phyloP scores from a whole-genome alignment of 2,888 invertebrate genomes.

The Crossocerus cetratus region DNA sequence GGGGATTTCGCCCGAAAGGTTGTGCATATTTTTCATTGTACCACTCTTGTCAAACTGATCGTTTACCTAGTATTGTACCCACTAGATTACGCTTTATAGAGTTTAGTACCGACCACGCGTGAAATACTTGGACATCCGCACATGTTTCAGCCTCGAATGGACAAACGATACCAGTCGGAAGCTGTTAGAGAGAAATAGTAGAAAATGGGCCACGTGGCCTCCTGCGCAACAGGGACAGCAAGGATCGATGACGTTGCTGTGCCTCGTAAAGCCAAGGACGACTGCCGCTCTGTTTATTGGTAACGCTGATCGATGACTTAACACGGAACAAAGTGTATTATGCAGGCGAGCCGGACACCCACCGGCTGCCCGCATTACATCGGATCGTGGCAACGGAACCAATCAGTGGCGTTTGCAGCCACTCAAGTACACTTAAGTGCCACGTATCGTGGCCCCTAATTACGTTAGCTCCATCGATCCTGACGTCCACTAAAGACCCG shows the following conservation, averaged over 20 bases:
- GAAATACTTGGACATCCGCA: no score
- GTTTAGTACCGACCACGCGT: not conserved
- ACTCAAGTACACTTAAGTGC: conserved; percentile 62
- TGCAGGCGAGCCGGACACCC: conserved; percentile 29
- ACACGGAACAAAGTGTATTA: conserved; percentile 40
- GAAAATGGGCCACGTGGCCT: no score
- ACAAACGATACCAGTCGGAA: no score
- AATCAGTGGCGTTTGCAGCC: conserved; percentile 63
- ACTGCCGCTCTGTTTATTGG: conserved; percentile 18
- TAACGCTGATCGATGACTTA: conserved; percentile 30
- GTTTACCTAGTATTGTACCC: not conserved
- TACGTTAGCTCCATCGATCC: conserved; percentile 63
- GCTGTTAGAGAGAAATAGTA: no score
- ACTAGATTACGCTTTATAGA: not conserved
- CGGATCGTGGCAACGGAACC: conserved; percentile 56
- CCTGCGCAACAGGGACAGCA: no score
- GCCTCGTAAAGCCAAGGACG: no score
- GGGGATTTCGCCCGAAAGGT: conserved; percentile 1
- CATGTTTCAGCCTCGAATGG: no score
- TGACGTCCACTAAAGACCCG: conserved; percentile 59
- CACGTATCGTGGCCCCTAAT: conserved; percentile 60
- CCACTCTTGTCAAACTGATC: not conserved
- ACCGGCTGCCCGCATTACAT: conserved; percentile 38
- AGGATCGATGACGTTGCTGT: no score
- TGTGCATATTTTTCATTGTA: conserved; percentile 8